These are phyloP conservation scores for Octodon degus DNA, from an alignment of 2,113 vertebrate genomes.

Conservation along the genomic window DNA sequence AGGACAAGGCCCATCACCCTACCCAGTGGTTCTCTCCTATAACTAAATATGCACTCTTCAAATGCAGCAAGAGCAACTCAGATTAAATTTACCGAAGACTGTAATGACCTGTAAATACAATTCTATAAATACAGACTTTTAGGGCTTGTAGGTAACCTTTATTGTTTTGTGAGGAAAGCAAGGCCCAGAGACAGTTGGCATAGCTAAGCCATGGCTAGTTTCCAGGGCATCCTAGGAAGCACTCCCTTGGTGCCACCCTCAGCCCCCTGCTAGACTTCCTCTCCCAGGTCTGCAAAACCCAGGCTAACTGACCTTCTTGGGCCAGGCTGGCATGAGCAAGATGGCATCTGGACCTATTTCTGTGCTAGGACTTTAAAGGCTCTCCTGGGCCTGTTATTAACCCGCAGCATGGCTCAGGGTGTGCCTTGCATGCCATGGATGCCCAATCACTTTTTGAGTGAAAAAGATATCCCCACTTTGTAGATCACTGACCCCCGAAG, in stretches of 20 bases:
- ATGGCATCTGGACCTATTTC: background rate
- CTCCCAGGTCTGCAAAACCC: background rate
- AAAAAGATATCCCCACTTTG: background rate
- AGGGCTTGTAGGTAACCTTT: background rate
- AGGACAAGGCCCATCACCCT: background rate
- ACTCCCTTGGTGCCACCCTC: background rate
- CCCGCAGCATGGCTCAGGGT: background rate
- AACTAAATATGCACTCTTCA: background rate
- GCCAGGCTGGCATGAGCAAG: background rate
- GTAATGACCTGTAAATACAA: background rate
- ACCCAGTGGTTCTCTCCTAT: background rate
- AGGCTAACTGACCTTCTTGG: background rate
- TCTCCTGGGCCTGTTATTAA: background rate
- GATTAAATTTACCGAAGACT: background rate
- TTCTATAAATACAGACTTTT: background rate
- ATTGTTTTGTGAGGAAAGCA: background rate
- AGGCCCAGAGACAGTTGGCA: background rate
- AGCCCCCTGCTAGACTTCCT: background rate
- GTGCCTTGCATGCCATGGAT: background rate
- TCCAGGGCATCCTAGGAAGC: background rate
- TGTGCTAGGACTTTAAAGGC: background rate
- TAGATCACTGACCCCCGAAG: background rate
- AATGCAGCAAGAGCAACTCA: background rate
- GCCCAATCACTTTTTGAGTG: background rate
- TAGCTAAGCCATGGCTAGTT: background rate